A percentile compares a stretch with the other conserved stretches of the same genome.
Conservation (phyloP, 2,797 vertebrate genomes). For the Tympanoctomys barrerae region DNA sequence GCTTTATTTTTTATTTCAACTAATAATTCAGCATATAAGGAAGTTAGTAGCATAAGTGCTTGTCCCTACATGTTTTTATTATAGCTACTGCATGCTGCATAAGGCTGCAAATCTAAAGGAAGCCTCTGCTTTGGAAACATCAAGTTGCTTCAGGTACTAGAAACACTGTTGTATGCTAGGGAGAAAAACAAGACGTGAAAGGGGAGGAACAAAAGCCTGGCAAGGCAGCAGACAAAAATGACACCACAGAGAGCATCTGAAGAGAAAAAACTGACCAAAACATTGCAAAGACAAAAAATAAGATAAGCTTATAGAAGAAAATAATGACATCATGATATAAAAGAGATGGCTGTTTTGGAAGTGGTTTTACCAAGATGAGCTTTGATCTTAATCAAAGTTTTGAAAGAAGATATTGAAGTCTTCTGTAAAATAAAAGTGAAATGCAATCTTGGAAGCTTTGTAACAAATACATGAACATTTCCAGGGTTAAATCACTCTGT, state of each 20-base stretch:
- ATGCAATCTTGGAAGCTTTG: slow-evolving; percentile 15
- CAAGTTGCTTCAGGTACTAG: slow-evolving; percentile 35
- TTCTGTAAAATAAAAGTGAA: slow-evolving; percentile 65
- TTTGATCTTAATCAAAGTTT: neutral
- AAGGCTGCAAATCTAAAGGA: slow-evolving; percentile 34
- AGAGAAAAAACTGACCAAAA: neutral
- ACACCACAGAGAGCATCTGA: neutral
- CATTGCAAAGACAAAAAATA: neutral
- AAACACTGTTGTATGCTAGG: neutral
- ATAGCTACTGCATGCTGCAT: slow-evolving; percentile 32
- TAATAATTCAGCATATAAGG: slow-evolving; percentile 24
- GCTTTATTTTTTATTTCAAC: slow-evolving; percentile 3
- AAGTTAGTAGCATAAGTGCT: slow-evolving; percentile 34
- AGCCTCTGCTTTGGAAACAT: slow-evolving; percentile 44
- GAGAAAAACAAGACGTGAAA: slow-evolving; percentile 17
- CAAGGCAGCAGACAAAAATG: slow-evolving; percentile 29
- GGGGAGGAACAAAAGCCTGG: neutral
- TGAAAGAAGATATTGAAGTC: slow-evolving; percentile 31
- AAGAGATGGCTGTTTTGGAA: neutral
- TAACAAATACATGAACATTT: slow-evolving; percentile 24
- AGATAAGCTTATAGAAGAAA: neutral
- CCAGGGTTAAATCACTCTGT: neutral
- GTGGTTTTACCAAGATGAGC: slow-evolving; percentile 51
- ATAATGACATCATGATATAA: neutral
- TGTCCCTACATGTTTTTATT: neutral